These are phyloP conservation scores for Coleophora flavipennella DNA, from an alignment of 2,888 invertebrate genomes.

Conservation along the genomic window DNA sequence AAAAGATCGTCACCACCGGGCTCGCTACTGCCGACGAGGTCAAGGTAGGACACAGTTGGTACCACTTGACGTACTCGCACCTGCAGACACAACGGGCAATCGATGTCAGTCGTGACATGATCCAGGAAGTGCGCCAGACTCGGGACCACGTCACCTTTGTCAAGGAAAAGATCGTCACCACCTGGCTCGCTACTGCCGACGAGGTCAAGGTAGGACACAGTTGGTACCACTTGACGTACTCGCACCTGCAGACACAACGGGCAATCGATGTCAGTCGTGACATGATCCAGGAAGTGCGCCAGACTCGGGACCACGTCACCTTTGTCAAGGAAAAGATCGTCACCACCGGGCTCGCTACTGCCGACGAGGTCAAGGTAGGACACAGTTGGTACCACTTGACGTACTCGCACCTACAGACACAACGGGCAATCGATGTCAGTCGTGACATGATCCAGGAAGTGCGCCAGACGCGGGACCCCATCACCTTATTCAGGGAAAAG, in stretches of 20 bases:
- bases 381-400: too few relatives aligned
- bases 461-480: slow-evolving; percentile 95
- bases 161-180: slow-evolving; percentile 88
- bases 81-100: too few relatives aligned
- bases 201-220: slow-evolving; percentile 98
- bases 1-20: too few relatives aligned
- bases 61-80: too few relatives aligned
- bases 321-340: slow-evolving; percentile 93
- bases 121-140: slow-evolving; percentile 94
- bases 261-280: too few relatives aligned
- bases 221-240: too few relatives aligned
- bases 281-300: slow-evolving; percentile 94
- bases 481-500: slow-evolving; percentile 94
- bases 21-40: too few relatives aligned
- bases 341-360: slow-evolving; percentile 80
- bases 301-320: slow-evolving; percentile 96
- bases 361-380: slow-evolving; percentile 96
- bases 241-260: too few relatives aligned
- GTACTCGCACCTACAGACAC: too few relatives aligned
- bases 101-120: slow-evolving; percentile 94
- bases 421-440: too few relatives aligned
- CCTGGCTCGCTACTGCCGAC: slow-evolving; percentile 84
- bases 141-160: slow-evolving; percentile 97
- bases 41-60: too few relatives aligned
- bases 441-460: slow-evolving; percentile 97